These are phyloP conservation scores for Pseudomyrmex flavicornis DNA, from an alignment of 1,140 invertebrate species.

Conservation along the genomic window DNA sequence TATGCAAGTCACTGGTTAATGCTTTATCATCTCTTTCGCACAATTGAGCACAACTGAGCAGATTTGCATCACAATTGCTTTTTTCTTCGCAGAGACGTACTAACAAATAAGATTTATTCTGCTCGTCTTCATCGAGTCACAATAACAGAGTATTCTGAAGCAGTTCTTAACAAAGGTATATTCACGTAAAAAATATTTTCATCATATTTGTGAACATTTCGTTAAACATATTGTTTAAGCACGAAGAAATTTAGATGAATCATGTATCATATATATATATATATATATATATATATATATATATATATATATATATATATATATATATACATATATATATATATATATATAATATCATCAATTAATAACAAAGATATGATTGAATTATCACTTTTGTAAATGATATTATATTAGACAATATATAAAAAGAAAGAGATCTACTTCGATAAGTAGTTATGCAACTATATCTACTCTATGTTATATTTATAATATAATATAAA, in stretches of 20 bases:
- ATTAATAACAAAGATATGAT: too few relatives aligned
- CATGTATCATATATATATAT: neutral
- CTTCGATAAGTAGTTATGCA: neutral
- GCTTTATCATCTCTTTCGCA: slow-evolving; percentile 37
- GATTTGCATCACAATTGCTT: slow-evolving; percentile 78
- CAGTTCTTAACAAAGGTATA: slow-evolving; percentile 2
- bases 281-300: neutral
- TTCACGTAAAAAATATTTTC: slow-evolving; percentile 23
- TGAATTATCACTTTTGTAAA: neutral
- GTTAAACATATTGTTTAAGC: slow-evolving; percentile 15
- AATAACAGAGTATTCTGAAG: slow-evolving; percentile 3
- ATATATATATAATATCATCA: neutral
- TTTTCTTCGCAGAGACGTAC: slow-evolving; percentile 47
- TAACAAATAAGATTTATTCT: slow-evolving; percentile 12
- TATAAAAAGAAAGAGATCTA: neutral
- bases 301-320: neutral
- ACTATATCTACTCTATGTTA: slow-evolving; percentile 17
- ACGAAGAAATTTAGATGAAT: neutral
- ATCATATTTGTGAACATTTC: slow-evolving; percentile 23
- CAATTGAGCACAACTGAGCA: slow-evolving; percentile 79
- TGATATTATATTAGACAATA: neutral
- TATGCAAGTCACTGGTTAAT: slow-evolving; percentile 38
- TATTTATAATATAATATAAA: slow-evolving; percentile 37
- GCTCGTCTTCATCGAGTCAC: neutral
- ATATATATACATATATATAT: neutral